Base-by-base conservation (phyloP, 2,888 invertebrate genomes). In the Bugula neritina region DNA sequence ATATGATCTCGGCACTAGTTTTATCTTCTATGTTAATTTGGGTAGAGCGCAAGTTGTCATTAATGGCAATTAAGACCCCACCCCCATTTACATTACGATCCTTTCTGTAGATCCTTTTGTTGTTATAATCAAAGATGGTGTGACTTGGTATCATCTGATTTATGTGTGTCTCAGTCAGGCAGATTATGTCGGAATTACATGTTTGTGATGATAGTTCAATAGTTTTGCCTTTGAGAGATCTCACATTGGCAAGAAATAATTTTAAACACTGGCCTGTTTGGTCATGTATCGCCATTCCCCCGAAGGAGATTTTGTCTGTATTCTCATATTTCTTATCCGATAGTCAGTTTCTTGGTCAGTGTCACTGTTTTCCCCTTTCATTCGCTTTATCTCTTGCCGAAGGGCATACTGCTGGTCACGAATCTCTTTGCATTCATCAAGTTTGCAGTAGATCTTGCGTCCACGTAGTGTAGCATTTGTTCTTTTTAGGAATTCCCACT, bases 141-240 rank as follows among this genome's bases (percentile, higher is more conserved):
- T 57, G 57, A 57, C 23, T 57, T 5, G 5, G 23, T 5, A 57
- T 57, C 13, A 27, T 57, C 5, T 10, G 23, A 27, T 57, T 23
- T 57, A 57, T 57, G 23, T 57, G 57, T 3, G 57, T 57, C 27
- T 57, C 57, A 10, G 57, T 57, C n/a, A 57, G 57, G 23, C 57
- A 57, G 3, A 57, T 23, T 57, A 57, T 57, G 27, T 57, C 27
- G 23, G 3, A 57, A 57, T 27, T 57, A 25, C 5, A 57, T 5
- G 57, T 57, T 57, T 57, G 13, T 3, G 57, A 10, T 13, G 57
- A 57, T 5, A 57, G 23, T 57, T 57, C 27, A 17, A 17, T 23
- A 17, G 55, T 55, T 55, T 55, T 55, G 3, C 55, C 55, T 23
- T 55, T 55, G 10, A 55, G 23, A 5, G 55, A 55, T 55, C 55